These are phyloP conservation scores for Isoperla grammatica DNA, from an alignment of 2,888 invertebrate genomes.

Conservation along the genomic window DNA sequence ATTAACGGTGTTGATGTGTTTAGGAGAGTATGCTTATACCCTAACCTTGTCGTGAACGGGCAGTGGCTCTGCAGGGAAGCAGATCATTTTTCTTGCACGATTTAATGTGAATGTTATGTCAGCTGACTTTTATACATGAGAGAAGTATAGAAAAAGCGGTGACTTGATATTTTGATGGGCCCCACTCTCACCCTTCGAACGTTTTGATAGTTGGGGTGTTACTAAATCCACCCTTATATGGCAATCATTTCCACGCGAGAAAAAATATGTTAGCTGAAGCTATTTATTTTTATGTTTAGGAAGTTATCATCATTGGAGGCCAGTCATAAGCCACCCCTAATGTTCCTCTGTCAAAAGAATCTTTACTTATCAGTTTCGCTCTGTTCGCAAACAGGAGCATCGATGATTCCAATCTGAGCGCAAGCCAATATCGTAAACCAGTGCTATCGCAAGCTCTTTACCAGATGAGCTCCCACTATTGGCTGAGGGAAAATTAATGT, in stretches of 20 bases:
- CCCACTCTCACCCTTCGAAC: slow-evolving; percentile 12
- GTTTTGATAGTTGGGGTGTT: slow-evolving; percentile 26
- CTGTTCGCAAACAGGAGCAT: neutral
- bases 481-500: slow-evolving; percentile 5
- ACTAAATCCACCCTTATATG: slow-evolving; percentile 16
- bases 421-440: slow-evolving; percentile 1
- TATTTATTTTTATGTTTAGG: slow-evolving; percentile 32
- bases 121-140: slow-evolving; percentile 22
- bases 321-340: slow-evolving; percentile 15
- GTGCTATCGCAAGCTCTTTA: neutral
- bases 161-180: slow-evolving; percentile 22
- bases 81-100: slow-evolving; percentile 21
- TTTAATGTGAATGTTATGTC: slow-evolving; percentile 26
- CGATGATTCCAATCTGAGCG: neutral
- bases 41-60: too few species aligned
- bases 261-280: slow-evolving; percentile 31
- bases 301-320: slow-evolving; percentile 28
- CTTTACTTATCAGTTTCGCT: neutral
- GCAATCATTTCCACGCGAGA: slow-evolving; percentile 28
- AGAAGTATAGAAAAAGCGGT: slow-evolving; percentile 18
- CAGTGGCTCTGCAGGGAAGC: too few species aligned
- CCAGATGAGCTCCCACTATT: neutral
- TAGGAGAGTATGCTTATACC: too few species aligned
- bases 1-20: too few species aligned
- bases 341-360: slow-evolving; percentile 6